phyloP scores from a whole-genome alignment of 2,888 invertebrate species.

The Bhutanitis thaidina region DNA sequence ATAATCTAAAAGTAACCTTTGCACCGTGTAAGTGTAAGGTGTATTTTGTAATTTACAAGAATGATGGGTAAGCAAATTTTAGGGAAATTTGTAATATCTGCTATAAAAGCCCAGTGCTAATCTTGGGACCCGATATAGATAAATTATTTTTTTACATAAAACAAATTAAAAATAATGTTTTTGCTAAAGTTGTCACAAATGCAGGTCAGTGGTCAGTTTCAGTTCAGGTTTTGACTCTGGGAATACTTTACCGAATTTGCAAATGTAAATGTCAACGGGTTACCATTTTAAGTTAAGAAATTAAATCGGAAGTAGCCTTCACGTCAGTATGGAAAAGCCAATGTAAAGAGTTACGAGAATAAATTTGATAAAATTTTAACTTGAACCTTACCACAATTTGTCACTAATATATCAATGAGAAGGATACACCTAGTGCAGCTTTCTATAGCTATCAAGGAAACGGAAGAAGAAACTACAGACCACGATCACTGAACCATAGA shows the following conservation, averaged over 20 bases:
- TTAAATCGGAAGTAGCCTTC: conserved; percentile 8
- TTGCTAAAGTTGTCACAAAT: too few relatives aligned
- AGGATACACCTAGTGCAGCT: conserved; percentile 4
- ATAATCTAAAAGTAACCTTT: too few relatives aligned
- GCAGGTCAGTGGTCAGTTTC: neutral
- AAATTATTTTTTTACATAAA: too few relatives aligned
- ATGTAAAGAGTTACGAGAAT: neutral
- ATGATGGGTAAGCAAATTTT: too few relatives aligned
- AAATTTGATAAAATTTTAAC: neutral
- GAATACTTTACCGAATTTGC: neutral
- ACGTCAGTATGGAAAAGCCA: neutral
- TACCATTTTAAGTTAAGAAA: neutral
- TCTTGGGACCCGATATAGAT: too few relatives aligned
- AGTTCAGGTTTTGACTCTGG: neutral
- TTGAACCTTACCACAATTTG: neutral
- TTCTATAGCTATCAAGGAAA: conserved; percentile 16
- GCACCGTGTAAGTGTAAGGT: too few relatives aligned
- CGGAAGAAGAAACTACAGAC: conserved; percentile 18
- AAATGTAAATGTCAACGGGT: conserved; percentile 4
- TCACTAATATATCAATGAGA: neutral
- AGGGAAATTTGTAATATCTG: too few relatives aligned
- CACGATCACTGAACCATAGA: conserved; percentile 18
- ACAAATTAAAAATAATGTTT: too few relatives aligned
- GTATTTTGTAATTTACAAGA: too few relatives aligned
- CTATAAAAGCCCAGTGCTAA: too few relatives aligned